These are phyloP conservation scores for Nibea coibor DNA, from an alignment of 2,113 vertebrate species.

Conservation along the genomic window DNA sequence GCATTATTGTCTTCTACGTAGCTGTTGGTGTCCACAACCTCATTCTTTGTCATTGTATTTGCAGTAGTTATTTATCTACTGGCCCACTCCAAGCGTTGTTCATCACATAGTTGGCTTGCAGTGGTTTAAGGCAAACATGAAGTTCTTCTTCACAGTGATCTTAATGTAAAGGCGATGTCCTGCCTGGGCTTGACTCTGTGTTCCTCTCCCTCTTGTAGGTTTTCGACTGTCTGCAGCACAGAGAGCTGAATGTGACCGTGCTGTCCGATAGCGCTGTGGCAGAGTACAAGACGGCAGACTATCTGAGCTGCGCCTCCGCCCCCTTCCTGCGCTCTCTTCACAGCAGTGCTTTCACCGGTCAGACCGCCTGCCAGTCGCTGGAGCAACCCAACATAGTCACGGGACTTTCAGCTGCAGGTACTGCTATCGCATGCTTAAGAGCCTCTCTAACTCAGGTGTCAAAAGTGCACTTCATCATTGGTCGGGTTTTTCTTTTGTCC, in stretches of 20 bases:
- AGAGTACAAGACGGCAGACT: conserved; percentile 91
- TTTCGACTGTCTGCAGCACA: conserved; percentile 85
- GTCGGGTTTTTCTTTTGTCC: not conserved
- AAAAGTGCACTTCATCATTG: no score
- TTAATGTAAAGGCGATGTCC: not conserved
- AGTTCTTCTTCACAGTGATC: not conserved
- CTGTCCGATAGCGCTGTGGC: conserved; percentile 89
- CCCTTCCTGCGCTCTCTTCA: conserved; percentile 93
- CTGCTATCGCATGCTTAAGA: not conserved
- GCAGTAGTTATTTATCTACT: not conserved
- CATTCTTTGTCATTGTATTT: no score
- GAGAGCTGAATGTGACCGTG: conserved; percentile 86
- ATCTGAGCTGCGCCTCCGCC: conserved; percentile 80
- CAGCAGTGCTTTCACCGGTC: conserved; percentile 81
- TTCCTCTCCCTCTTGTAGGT: conserved; percentile 81
- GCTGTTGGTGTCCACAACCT: no score
- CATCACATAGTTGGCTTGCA: not conserved
- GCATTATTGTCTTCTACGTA: no score
- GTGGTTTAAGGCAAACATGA: not conserved
- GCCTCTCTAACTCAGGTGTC: no score
- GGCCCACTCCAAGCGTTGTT: not conserved
- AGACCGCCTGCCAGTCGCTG: conserved; percentile 83
- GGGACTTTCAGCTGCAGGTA: conserved; percentile 94
- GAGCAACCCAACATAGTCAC: conserved; percentile 94
- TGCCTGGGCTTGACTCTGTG: not conserved